A percentile compares a stretch with the other conserved stretches of the same genome.
Conservation (phyloP, 1,140 invertebrate genomes). For the Helicorthomorpha holstii region DNA sequence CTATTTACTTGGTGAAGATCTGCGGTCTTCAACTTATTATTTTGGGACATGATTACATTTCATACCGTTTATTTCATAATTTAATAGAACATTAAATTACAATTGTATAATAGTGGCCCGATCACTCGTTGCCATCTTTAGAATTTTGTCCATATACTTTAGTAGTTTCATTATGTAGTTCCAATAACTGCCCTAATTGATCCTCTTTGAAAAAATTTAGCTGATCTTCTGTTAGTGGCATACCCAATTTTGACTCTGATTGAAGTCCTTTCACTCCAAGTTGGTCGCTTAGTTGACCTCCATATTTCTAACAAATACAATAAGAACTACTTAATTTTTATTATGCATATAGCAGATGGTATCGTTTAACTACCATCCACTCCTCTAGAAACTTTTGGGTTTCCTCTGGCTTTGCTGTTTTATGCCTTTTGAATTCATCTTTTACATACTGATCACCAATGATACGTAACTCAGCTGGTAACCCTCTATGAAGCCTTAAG, state of each 20-base stretch:
- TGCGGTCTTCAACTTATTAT: too few relatives aligned
- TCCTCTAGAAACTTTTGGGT: conserved; percentile 62
- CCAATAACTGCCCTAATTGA: conserved; percentile 63
- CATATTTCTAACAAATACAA: conserved; percentile 45
- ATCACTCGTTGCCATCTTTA: too few relatives aligned
- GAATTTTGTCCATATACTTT: too few relatives aligned
- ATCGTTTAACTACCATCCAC: conserved; percentile 59
- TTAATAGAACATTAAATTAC: too few relatives aligned
- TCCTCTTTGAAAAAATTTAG: conserved; percentile 57
- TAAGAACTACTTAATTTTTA: neutral
- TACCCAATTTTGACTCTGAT: conserved; percentile 33
- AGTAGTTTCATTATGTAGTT: conserved; percentile 35
- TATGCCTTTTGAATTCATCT: conserved; percentile 75
- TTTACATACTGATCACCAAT: conserved; percentile 57
- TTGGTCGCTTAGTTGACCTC: conserved; percentile 49
- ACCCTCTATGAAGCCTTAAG: conserved; percentile 60
- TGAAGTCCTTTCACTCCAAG: conserved; percentile 36
- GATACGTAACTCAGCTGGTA: conserved; percentile 50
- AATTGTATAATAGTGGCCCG: too few relatives aligned
- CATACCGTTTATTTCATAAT: too few relatives aligned
- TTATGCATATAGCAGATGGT: too few relatives aligned
- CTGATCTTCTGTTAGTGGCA: conserved; percentile 36
- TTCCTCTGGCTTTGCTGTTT: conserved; percentile 50
- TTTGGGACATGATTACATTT: too few relatives aligned
- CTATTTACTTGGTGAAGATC: too few relatives aligned